Percentiles rank a stretch among this genome's conserved stretches.
Conservation (phyloP, 2,113 vertebrate genomes). For the Phaetusa simplex region DNA sequence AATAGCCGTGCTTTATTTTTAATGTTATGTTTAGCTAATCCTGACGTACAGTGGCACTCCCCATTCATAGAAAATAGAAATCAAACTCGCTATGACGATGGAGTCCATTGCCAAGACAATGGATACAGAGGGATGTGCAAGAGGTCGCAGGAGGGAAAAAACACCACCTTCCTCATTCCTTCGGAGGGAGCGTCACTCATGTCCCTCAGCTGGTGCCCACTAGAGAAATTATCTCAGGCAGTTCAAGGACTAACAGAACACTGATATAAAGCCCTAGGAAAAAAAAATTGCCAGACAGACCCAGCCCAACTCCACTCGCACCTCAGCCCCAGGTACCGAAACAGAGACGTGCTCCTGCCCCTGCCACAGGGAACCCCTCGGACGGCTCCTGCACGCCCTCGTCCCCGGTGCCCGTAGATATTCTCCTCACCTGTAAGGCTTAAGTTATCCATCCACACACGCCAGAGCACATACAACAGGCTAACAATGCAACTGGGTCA, state of each 20-base stretch:
- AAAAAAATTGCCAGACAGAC: background rate
- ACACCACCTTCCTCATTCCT: background rate
- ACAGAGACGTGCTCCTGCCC: background rate
- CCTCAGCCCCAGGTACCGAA: background rate
- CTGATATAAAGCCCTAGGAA: background rate
- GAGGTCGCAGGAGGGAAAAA: background rate
- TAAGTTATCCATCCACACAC: background rate
- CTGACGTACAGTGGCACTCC: conserved; percentile 48
- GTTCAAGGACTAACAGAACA: background rate
- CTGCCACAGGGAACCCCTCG: background rate
- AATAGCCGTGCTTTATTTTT: conserved; percentile 72
- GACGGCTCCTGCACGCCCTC: background rate
- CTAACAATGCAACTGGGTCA: background rate
- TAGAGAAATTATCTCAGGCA: background rate
- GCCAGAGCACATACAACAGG: accelerated
- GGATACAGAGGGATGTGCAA: background rate
- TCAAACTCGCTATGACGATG: background rate
- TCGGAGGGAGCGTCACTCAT: background rate
- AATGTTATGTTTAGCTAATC: conserved; percentile 72
- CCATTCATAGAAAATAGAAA: conserved; percentile 40
- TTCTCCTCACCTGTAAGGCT: background rate
- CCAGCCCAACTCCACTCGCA: background rate
- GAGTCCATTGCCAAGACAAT: background rate
- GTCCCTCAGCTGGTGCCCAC: background rate
- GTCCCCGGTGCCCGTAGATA: background rate